Base-by-base conservation (phyloP, 2,113 vertebrate genomes). In the Todiramphus saurophagus region DNA sequence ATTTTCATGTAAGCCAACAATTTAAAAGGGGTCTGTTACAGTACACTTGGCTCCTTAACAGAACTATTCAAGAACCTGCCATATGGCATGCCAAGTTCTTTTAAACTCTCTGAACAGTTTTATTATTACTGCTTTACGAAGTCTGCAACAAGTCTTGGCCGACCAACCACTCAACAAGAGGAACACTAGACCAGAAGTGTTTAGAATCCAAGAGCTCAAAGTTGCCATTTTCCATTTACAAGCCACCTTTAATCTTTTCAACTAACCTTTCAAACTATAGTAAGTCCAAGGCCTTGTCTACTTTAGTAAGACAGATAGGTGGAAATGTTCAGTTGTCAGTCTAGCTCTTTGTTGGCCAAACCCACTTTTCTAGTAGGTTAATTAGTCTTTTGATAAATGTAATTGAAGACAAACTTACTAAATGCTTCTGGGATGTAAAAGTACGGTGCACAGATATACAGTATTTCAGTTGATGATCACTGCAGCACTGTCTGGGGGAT, bases 101-200 rank as follows among this genome's bases (percentile, higher is more conserved):
- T 92, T 81, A 96, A 95, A 92, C 27, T 31, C 79, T 93, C 93
- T 96, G 88, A 96, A 93, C 93, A 96, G 93, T 92, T 93, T 97
- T 95, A 96, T 94, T 96, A 93, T 93, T 96, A 95, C 94, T 92
- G 81, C 39, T 94, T 56, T 83, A 94, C 67, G 89, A 89, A 95
- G 67, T 83, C 90, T 96, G 85, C 92, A 95, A 90, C 90, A 96
- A 94, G 93, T 95, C 92, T 96, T 97, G 96, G 96, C 93, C 96
- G 74, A 93, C 64, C 63, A 75, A 95, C 76, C 46, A 90, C 56
- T 95, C 85, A 77, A 82, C 72, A 86, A 95, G 85, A 93, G 77
- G 90, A 96, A 93, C 87, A 90, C 79, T 90, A 94, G 72, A 96
- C 59, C 85, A 96, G 90, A 97, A 94, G 88, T 92, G 79, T 96